Percentiles rank a stretch among this genome's conserved stretches.
Evolutionary conservation across 2,113 vertebrate genomes (phyloP).

Genomic region (Eubucco bourcierii): DNA sequence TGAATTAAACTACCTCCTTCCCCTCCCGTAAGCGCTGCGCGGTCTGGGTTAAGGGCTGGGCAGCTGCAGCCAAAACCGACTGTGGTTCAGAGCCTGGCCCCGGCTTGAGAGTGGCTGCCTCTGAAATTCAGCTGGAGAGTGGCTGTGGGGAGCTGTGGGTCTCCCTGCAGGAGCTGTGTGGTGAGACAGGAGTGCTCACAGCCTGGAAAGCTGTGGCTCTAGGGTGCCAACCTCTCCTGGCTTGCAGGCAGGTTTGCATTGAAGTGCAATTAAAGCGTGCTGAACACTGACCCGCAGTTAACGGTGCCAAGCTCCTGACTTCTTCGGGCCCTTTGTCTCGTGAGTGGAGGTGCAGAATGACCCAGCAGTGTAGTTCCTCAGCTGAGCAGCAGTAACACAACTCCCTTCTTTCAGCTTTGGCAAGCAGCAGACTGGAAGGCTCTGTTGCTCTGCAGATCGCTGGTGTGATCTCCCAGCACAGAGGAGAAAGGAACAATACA

Average conservation of each 20-base stretch:
- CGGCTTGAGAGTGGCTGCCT: background rate
- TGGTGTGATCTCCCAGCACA: background rate
- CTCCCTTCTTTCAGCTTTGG: background rate
- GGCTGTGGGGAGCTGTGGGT: fast-evolving
- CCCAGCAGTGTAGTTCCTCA: background rate
- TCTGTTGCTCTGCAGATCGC: background rate
- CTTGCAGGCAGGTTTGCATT: fast-evolving
- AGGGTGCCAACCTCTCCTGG: background rate
- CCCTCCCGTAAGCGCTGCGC: background rate
- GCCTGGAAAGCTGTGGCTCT: fast-evolving
- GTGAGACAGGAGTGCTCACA: background rate
- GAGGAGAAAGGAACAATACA: background rate
- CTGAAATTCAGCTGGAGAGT: background rate
- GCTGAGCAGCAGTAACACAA: background rate
- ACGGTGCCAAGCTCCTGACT: background rate
- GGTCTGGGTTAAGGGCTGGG: background rate
- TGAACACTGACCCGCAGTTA: fast-evolving
- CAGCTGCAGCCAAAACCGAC: background rate
- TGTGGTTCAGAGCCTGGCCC: background rate
- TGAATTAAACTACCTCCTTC: background rate
- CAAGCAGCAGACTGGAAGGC: background rate
- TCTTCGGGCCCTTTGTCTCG: fast-evolving
- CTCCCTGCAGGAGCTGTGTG: background rate
- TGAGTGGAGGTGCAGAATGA: background rate
- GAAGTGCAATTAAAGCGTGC: background rate